A percentile compares a stretch with the other conserved stretches of the same genome.
These are phyloP conservation scores for Hydropsyche tenuis DNA, from an alignment of 1,140 invertebrate genomes.

Conservation along the genomic window DNA sequence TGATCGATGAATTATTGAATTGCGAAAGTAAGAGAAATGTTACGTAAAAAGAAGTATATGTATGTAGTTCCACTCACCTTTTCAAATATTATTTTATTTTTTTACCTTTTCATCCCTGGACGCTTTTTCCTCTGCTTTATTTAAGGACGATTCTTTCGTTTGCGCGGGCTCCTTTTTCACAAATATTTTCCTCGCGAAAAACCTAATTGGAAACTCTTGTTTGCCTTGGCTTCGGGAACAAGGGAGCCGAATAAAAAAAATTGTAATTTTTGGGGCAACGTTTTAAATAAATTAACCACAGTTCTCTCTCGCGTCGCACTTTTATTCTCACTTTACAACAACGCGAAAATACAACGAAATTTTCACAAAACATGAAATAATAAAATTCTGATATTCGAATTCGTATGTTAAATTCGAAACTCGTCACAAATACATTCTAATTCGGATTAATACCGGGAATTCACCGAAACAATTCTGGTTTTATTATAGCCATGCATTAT, in stretches of 20 bases:
- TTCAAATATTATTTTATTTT: neutral
- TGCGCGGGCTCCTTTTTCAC: constrained; percentile 9
- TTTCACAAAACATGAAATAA: no score
- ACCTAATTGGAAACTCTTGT: constrained; percentile 39
- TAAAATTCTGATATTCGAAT: no score
- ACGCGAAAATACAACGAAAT: neutral
- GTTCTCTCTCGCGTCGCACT: neutral
- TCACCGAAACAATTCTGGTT: no score
- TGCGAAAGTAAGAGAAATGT: no score
- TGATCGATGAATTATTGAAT: no score
- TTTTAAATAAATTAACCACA: constrained; percentile 37
- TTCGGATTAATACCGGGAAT: no score
- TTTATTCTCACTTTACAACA: neutral
- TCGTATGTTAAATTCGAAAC: no score
- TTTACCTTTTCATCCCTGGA: neutral
- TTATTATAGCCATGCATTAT: no score
- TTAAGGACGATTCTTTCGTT: constrained; percentile 5
- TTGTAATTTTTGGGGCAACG: constrained; percentile 33
- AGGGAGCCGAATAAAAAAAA: neutral
- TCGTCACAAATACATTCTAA: no score
- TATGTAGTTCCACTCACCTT: no score
- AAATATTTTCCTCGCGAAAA: constrained; percentile 28
- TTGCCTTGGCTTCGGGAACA: constrained; percentile 14
- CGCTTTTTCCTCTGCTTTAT: neutral
- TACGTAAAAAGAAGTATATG: no score